Percentiles rank a stretch among this genome's conserved stretches.
These are phyloP conservation scores for Stenotaenia linearis DNA, from an alignment of 2,888 invertebrate genomes.

Conservation along the genomic window DNA sequence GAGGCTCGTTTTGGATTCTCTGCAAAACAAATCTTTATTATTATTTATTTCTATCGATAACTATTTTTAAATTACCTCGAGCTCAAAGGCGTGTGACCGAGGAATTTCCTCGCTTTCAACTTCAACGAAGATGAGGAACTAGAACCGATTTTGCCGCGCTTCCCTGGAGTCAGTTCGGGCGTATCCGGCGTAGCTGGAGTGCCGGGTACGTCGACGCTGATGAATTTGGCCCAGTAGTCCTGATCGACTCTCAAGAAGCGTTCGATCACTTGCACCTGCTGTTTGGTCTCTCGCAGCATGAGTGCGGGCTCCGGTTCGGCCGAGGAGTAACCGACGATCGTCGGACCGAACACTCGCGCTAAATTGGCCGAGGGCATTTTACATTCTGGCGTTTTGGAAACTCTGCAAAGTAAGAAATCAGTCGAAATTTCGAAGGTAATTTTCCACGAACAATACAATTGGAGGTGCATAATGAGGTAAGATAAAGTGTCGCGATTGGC, in stretches of 20 bases:
- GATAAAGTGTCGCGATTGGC: slow-evolving; percentile 93
- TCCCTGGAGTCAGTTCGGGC: not conserved
- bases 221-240: slow-evolving; percentile 70
- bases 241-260: slow-evolving; percentile 62
- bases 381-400: slow-evolving; percentile 49
- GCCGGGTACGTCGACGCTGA: slow-evolving; percentile 41
- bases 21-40: not conserved
- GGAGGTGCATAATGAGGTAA: slow-evolving; percentile 83
- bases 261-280: slow-evolving; percentile 59
- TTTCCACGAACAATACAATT: too few relatives aligned
- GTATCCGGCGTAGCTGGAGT: not conserved
- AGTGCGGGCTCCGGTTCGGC: slow-evolving; percentile 60
- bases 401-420: too few relatives aligned
- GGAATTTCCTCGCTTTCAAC: not conserved
- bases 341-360: slow-evolving; percentile 87
- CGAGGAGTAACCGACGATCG: slow-evolving; percentile 81
- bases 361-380: slow-evolving; percentile 89
- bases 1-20: not conserved
- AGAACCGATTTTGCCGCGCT: not conserved
- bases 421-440: too few relatives aligned
- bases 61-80: not conserved
- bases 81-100: not conserved
- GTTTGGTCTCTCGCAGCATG: slow-evolving; percentile 70
- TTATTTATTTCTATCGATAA: too few relatives aligned
- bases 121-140: not conserved